A percentile compares a stretch with the other conserved stretches of the same genome.
Conservation (phyloP, 1,140 invertebrate species). For the Brachionus rubens region DNA sequence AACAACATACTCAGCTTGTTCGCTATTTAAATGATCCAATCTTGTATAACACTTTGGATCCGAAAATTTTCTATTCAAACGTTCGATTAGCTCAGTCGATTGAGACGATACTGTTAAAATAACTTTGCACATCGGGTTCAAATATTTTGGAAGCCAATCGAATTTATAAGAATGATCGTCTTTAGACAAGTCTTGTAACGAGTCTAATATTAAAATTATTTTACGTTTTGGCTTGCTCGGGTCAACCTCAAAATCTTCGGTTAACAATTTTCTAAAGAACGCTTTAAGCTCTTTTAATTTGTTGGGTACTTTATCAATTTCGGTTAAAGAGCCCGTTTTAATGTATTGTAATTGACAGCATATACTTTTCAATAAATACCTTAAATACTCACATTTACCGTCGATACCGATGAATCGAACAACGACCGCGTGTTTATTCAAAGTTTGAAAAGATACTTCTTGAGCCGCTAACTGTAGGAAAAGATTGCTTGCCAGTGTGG, state of each 20-base stretch:
- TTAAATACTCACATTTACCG: constrained; percentile 11
- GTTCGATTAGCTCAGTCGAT: constrained; percentile 4
- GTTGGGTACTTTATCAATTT: not conserved
- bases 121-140: constrained; percentile 13
- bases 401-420: constrained; percentile 44
- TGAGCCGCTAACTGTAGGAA: constrained; percentile 10
- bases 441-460: not conserved
- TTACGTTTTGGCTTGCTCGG: not conserved
- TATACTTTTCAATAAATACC: constrained; percentile 36
- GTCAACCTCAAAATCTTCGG: not conserved
- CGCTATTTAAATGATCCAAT: not conserved
- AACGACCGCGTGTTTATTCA: not conserved
- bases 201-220: constrained; percentile 42
- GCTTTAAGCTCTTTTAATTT: constrained; percentile 4
- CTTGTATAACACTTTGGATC: not conserved
- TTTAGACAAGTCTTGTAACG: constrained; percentile 6
- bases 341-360: constrained; percentile 44
- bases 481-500: constrained; percentile 13
- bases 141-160: constrained; percentile 37
- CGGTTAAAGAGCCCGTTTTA: not conserved
- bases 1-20: constrained; percentile 27
- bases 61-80: constrained; percentile 40
- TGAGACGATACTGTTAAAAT: constrained; percentile 6
- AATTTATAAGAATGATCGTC: constrained; percentile 29
- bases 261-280: constrained; percentile 18